These are phyloP conservation scores for Passer montanus DNA, from an alignment of 2,113 vertebrate species.

Conservation along the genomic window DNA sequence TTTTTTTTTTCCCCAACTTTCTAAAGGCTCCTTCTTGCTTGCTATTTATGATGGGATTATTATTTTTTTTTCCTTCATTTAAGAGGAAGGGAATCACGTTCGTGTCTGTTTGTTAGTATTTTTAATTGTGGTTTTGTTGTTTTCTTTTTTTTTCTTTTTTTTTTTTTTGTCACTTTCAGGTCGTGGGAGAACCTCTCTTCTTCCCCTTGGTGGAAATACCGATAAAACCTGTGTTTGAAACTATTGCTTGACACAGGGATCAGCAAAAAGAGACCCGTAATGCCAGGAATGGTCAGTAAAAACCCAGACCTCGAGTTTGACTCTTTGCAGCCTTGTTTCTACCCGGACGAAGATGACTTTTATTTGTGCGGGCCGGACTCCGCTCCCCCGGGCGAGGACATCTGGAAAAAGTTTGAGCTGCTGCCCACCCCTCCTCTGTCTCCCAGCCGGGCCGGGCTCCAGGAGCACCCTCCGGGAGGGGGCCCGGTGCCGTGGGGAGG, in stretches of 20 bases:
- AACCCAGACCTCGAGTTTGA: conserved; percentile 97
- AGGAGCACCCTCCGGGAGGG: conserved; percentile 75
- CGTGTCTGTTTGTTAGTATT: neutral
- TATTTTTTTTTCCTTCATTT: neutral
- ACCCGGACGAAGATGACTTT: conserved; percentile 98
- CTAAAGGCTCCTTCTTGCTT: neutral
- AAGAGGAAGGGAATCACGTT: neutral
- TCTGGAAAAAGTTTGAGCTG: conserved; percentile 99
- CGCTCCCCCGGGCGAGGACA: conserved; percentile 97
- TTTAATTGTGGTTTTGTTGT: neutral
- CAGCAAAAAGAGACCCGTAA: conserved; percentile 63
- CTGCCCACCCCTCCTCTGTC: conserved; percentile 95
- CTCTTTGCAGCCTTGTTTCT: conserved; percentile 97
- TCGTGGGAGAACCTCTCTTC: neutral
- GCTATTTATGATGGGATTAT: neutral
- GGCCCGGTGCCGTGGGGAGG: conserved; percentile 43
- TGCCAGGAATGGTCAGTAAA: conserved; percentile 92
- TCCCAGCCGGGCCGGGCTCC: conserved; percentile 90
- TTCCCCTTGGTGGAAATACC: conserved; percentile 30
- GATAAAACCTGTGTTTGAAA: neutral
- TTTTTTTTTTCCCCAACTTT: neutral
- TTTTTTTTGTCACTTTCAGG: conserved; percentile 26
- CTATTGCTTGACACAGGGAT: neutral
- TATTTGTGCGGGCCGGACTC: conserved; percentile 94
- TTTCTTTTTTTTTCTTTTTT: neutral